phyloP scores from a whole-genome alignment of 2,888 invertebrate species.

The Drosophila peninsularis region DNA sequence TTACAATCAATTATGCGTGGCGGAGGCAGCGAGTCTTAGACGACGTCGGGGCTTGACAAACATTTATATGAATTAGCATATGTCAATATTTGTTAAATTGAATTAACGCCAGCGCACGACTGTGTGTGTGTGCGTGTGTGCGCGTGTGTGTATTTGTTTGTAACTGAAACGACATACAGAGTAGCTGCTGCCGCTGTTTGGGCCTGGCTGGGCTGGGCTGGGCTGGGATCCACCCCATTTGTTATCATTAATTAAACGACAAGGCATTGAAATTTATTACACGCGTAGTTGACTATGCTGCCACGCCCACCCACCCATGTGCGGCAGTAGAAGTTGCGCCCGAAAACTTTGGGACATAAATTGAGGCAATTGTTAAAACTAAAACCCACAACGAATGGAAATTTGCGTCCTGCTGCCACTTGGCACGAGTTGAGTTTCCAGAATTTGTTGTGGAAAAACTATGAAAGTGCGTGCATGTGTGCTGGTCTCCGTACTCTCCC shows the following conservation, averaged over 20 bases:
- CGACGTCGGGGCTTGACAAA: conserved; percentile 46
- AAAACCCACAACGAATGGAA: conserved; percentile 78
- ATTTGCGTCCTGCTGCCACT: conserved; percentile 65
- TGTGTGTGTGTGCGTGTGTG: conserved; percentile 5
- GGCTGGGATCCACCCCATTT: conserved; percentile 61
- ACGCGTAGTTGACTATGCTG: conserved; percentile 70
- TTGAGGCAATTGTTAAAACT: conserved; percentile 81
- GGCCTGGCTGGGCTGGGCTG: background rate
- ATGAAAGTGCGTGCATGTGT: conserved; percentile 11
- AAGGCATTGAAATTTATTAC: conserved; percentile 80
- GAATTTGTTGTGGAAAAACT: conserved; percentile 68
- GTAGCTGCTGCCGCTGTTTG: conserved; percentile 6
- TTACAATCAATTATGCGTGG: conserved; percentile 77
- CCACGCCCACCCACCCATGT: conserved; percentile 20
- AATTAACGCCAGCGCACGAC: conserved; percentile 66
- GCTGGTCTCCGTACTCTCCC: background rate
- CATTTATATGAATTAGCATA: conserved; percentile 80
- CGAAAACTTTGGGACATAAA: conserved; percentile 76
- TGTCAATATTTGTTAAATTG: conserved; percentile 82
- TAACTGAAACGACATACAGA: conserved; percentile 24
- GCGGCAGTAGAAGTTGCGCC: conserved; percentile 63
- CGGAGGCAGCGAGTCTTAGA: conserved; percentile 13
- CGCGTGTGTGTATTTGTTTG: conserved; percentile 19
- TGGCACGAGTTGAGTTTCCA: conserved; percentile 66
- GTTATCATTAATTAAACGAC: conserved; percentile 81